phyloP scores from a whole-genome alignment of 2,113 vertebrate genomes.

The Sinocyclocheilus anophthalmus region DNA sequence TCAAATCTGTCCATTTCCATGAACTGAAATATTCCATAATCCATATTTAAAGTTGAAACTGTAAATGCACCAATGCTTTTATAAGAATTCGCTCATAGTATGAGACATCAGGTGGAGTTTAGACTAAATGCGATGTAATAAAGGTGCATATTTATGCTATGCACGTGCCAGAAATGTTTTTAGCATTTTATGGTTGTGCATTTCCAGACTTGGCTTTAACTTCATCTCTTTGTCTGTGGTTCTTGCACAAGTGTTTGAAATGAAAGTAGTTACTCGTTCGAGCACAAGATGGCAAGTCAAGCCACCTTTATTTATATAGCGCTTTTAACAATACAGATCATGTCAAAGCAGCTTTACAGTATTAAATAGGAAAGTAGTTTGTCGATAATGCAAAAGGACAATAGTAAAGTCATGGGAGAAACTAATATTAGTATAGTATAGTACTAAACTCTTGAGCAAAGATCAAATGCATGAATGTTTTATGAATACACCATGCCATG shows the following conservation, averaged over 20 bases:
- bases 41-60: too few relatives aligned
- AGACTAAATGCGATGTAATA: background rate
- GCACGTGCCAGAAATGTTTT: background rate
- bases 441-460: background rate
- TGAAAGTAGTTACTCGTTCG: too few relatives aligned
- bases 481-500: background rate
- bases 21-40: background rate
- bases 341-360: too few relatives aligned
- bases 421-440: background rate
- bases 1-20: background rate
- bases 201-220: background rate
- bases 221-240: background rate
- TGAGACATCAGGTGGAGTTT: background rate
- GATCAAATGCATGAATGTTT: background rate
- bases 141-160: background rate
- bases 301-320: too few relatives aligned
- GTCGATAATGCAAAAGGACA: too few relatives aligned
- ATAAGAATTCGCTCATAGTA: background rate
- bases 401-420: background rate
- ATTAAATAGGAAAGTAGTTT: too few relatives aligned
- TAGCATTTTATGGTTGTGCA: background rate
- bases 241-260: background rate
- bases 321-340: too few relatives aligned
- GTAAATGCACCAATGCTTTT: background rate
- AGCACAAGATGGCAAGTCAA: background rate